Percentiles rank a stretch among this genome's conserved stretches.
phyloP scores from a whole-genome alignment of 37 sponge, comb jelly and placozoan genomes.

The Halichondria panicea region DNA sequence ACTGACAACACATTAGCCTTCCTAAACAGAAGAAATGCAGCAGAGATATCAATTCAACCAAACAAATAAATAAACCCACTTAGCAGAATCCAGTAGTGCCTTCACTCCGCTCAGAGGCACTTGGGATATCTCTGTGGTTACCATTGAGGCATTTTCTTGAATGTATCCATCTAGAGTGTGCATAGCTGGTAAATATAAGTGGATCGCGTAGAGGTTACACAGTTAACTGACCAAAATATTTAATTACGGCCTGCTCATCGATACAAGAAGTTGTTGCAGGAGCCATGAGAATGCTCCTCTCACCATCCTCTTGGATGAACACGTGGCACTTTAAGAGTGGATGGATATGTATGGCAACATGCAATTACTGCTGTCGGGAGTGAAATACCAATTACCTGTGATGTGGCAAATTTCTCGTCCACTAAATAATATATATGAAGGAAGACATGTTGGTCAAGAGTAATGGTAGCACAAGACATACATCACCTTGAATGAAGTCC shows the following conservation, averaged over 20 bases:
- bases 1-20: slow-evolving; percentile 56
- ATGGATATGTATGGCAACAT: neutral
- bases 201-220: neutral
- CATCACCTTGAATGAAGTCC: slow-evolving; percentile 62
- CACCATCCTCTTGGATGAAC: slow-evolving; percentile 87
- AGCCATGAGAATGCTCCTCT: slow-evolving; percentile 85
- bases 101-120: slow-evolving; percentile 87
- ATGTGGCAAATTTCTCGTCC: neutral
- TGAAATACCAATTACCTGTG: slow-evolving; percentile 1
- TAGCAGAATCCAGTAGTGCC: slow-evolving; percentile 70
- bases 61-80: slow-evolving; percentile 23
- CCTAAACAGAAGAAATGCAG: slow-evolving; percentile 12
- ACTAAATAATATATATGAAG: neutral
- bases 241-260: slow-evolving; percentile 33
- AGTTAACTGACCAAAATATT: slow-evolving; percentile 62
- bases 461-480: neutral
- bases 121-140: slow-evolving; percentile 91
- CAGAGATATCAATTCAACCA: neutral
- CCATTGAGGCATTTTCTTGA: slow-evolving; percentile 56
- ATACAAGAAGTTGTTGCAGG: slow-evolving; percentile 79
- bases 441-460: neutral
- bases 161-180: slow-evolving; percentile 47
- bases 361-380: neutral
- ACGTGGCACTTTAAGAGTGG: slow-evolving; percentile 82
- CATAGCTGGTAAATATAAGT: neutral